phyloP scores from a whole-genome alignment of 1,140 invertebrate species.

The Diprion similis region DNA sequence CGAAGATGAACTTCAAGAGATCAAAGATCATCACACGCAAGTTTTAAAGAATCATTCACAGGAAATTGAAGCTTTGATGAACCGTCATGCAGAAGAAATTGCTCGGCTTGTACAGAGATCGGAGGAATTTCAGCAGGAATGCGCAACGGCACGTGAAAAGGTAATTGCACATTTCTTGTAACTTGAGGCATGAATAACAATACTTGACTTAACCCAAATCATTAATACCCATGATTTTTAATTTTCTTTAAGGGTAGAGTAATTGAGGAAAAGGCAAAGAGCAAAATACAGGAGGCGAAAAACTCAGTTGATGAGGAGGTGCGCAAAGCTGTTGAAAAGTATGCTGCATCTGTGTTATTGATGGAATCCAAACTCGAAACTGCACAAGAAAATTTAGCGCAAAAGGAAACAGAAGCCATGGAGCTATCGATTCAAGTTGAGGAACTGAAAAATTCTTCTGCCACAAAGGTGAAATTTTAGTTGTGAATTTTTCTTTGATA shows the following conservation, averaged over 20 bases:
- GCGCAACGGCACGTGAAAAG: slow-evolving; percentile 42
- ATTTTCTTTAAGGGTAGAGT: neutral
- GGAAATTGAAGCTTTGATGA: slow-evolving; percentile 41
- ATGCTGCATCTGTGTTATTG: slow-evolving; percentile 36
- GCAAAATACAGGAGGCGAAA: neutral
- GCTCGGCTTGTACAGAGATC: slow-evolving; percentile 38
- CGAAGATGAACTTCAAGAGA: slow-evolving; percentile 37
- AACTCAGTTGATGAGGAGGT: slow-evolving; percentile 39
- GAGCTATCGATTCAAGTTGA: slow-evolving; percentile 43
- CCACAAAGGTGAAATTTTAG: slow-evolving; percentile 45
- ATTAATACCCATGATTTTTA: neutral
- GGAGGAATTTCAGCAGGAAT: slow-evolving; percentile 34
- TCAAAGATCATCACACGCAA: slow-evolving; percentile 31
- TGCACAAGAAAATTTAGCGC: slow-evolving; percentile 42
- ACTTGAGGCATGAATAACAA: neutral
- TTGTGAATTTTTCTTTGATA: too few species aligned
- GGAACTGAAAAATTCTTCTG: slow-evolving; percentile 47
- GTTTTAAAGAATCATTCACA: slow-evolving; percentile 36
- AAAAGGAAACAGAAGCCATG: slow-evolving; percentile 46
- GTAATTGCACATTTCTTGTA: slow-evolving; percentile 32
- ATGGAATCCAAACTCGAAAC: slow-evolving; percentile 42
- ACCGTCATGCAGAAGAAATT: slow-evolving; percentile 37
- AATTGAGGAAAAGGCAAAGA: neutral
- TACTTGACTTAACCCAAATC: neutral
- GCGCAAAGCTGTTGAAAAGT: slow-evolving; percentile 41